Percentiles rank a stretch among this genome's conserved stretches.
Conservation (phyloP, 2,888 invertebrate genomes). For the Drosophila mayaguana region DNA sequence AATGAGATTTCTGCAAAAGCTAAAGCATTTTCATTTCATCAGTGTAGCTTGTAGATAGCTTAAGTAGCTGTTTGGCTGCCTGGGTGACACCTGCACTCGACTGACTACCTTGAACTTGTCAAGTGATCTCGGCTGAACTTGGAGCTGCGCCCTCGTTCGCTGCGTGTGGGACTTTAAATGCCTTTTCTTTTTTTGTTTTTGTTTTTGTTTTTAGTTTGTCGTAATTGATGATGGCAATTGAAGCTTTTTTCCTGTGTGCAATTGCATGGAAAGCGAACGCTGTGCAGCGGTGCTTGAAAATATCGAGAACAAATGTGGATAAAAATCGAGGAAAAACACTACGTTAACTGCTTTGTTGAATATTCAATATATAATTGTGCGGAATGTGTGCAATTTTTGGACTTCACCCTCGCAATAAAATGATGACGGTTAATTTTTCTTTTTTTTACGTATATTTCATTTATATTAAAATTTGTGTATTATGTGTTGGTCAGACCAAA, state of each 20-base stretch:
- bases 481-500: constrained; percentile 56
- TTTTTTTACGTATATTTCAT: background rate
- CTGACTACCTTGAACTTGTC: constrained; percentile 43
- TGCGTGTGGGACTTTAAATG: constrained; percentile 25
- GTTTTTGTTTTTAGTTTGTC: constrained; percentile 20
- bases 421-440: constrained; percentile 50
- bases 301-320: constrained; percentile 23
- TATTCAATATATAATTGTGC: constrained; percentile 34
- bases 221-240: constrained; percentile 56
- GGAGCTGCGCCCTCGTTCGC: constrained; percentile 15
- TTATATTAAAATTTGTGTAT: constrained; percentile 4
- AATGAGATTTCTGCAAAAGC: background rate
- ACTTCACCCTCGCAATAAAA: constrained; percentile 52
- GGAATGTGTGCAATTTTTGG: constrained; percentile 60
- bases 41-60: background rate
- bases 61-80: background rate
- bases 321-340: background rate
- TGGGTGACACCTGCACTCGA: constrained; percentile 4
- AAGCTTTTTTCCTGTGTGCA: constrained; percentile 51
- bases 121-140: constrained; percentile 20
- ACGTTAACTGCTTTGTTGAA: constrained; percentile 43
- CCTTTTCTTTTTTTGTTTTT: constrained; percentile 19
- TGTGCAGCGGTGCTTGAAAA: constrained; percentile 68
- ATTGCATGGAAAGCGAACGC: constrained; percentile 51
- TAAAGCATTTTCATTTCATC: constrained; percentile 1